Percentiles rank a stretch among this genome's conserved stretches.
These are phyloP conservation scores for Manduca sexta DNA, from an alignment of 1,140 invertebrate species.

Conservation along the genomic window DNA sequence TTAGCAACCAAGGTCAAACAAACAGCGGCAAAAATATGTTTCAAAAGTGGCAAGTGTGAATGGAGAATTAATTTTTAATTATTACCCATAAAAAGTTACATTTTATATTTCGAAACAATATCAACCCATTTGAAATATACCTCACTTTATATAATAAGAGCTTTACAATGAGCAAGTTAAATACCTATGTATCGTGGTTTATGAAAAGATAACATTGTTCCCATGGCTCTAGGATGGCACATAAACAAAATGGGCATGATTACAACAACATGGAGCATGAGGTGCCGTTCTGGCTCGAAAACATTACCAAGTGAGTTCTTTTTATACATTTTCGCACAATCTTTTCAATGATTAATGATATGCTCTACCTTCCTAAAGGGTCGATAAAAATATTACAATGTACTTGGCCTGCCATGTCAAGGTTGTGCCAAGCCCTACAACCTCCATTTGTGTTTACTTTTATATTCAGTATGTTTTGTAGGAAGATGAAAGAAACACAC, in stretches of 20 bases:
- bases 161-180: too few relatives aligned
- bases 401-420: slow-evolving; percentile 21
- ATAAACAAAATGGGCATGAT: slow-evolving; percentile 39
- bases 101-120: too few relatives aligned
- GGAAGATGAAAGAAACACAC: slow-evolving; percentile 61
- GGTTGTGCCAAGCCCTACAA: slow-evolving; percentile 12
- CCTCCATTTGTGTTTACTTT: slow-evolving; percentile 1
- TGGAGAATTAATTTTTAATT: slow-evolving; percentile 30
- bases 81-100: neutral
- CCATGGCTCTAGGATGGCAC: slow-evolving; percentile 54
- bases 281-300: slow-evolving; percentile 57
- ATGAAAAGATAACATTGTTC: slow-evolving; percentile 17
- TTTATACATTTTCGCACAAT: slow-evolving; percentile 3
- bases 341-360: slow-evolving; percentile 27
- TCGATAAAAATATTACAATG: slow-evolving; percentile 18
- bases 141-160: too few relatives aligned
- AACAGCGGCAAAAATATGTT: slow-evolving; percentile 60
- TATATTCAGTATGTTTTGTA: slow-evolving; percentile 24
- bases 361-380: slow-evolving; percentile 6
- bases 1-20: slow-evolving; percentile 69
- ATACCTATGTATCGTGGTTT: too few relatives aligned
- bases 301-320: slow-evolving; percentile 56
- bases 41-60: slow-evolving; percentile 60
- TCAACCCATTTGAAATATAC: too few relatives aligned
- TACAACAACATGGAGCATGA: slow-evolving; percentile 37